Evolutionary conservation across 23 tunicate species (phyloP), one percentile per base, ranked within the genome.

Genomic region (Oikopleura albicans): DNA sequence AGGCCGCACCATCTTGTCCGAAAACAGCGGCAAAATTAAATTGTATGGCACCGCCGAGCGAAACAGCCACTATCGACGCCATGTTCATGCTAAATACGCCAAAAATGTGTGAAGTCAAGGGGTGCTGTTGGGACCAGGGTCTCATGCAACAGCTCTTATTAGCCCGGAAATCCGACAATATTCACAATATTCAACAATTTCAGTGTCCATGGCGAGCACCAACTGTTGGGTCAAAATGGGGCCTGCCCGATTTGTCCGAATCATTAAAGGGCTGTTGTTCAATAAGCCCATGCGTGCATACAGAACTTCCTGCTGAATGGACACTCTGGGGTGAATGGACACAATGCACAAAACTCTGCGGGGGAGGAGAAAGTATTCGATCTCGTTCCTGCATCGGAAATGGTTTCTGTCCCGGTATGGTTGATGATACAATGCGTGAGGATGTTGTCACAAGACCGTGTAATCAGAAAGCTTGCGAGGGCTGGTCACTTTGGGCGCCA

Each of bases 261-360:
- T 71, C 79, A 71, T 22, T 71, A 34, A 71, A 71, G 31, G 79
- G 79, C 28, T 71, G 79, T 71, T 71, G 79, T 37, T 16, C 27
- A 16, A 71, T 71, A 22, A 22, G 37, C 31, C 79, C 79, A 22
- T 71, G 79, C 31, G 79, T 71, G 2, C 79, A 71, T 31, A 71
- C 27, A 71, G 79, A 71, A 31, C 79, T 71, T 31, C 79, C 79
- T 16, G 79, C 79, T 22, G 79, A 71, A 2, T 71, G 79, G 79
- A 71, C 79, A 71, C 37, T 71, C 2, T 71, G 79, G 79, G 79
- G 79, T 37, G 79, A 71, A 37, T 71, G 79, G 79, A 71, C 79
- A 27, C 36, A 16, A 2, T 71, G 79, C 37, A 71, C 79, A 16
- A 27, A 71, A 29, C 33, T 16, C 2, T 71, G 79, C 37, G 79